Base-by-base conservation (phyloP, 2,113 vertebrate genomes). In the Gymnarchus niloticus region DNA sequence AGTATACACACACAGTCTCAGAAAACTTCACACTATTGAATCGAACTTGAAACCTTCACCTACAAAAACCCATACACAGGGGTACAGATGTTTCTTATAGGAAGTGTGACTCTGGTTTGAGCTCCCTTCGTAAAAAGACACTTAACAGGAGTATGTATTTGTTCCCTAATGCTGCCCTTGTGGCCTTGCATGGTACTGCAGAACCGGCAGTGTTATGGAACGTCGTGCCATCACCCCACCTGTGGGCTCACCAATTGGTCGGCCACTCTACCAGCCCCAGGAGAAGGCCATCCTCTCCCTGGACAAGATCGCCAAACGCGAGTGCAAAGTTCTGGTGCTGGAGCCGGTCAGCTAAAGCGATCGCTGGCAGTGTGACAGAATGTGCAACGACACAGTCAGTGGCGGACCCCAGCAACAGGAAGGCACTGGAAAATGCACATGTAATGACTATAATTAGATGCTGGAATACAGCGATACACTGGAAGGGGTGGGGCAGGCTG, bases 221-320 rank as follows among this genome's bases (percentile, higher is more conserved):
- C 95, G 97, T 1, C 90, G 97, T 0, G 97, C 97, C 89, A 98
- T 98, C 93, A 98, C 97, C 0, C 97, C 97, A 0, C 97, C 97
- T 0, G 96, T 99, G 2, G 96, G 96, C 10, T 99, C 97, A 0
- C 97, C 97, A 0, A 95, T 97, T 0, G 96, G 97, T 0, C 96
- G 96, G 0, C 96, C 97, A 0, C 96, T 98, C 57, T 96, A 97
- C 91, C 91, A 97, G 81, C 96, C 97, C 1, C 94, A 95, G 0
- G 97, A 98, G 89, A 95, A 95, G 46, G 89, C 95, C 0, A 92
- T 96, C 86, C 94, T 98, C 33, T 96, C 96, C 0, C 92, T 99
- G 85, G 97, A 99, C 93, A 99, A 99, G 92, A 98, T 99, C 25
- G 97, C 96, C 92, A 99, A 99, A 91, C 94, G 97, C 0, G 96